These are phyloP conservation scores for Fabriciana adippe DNA, from an alignment of 2,888 invertebrate genomes.

Conservation along the genomic window DNA sequence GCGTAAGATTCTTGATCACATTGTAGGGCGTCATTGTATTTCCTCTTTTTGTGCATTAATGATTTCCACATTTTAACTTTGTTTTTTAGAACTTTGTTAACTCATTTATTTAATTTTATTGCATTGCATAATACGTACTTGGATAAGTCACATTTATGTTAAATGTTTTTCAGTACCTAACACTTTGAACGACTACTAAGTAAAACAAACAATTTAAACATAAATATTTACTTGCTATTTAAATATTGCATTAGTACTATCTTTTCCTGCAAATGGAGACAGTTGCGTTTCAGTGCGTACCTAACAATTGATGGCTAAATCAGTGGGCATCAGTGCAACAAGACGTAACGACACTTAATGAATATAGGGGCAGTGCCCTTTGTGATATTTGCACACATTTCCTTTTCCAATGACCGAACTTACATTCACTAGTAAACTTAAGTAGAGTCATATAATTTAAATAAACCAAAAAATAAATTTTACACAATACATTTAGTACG, in stretches of 20 bases:
- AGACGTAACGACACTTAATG: constrained; percentile 63
- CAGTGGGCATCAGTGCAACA: constrained; percentile 56
- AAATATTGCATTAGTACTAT: constrained; percentile 17
- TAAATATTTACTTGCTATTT: background rate
- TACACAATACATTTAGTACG: too few relatives aligned
- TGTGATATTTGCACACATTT: constrained; percentile 40
- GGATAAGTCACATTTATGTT: constrained; percentile 10
- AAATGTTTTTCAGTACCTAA: constrained; percentile 1
- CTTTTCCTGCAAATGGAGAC: constrained; percentile 38
- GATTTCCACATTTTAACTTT: constrained; percentile 78
- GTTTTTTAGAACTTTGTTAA: constrained; percentile 67
- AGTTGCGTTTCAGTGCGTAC: constrained; percentile 33
- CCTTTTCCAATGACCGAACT: constrained; percentile 18
- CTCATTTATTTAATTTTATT: constrained; percentile 63
- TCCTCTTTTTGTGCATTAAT: constrained; percentile 72
- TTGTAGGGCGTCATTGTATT: constrained; percentile 70
- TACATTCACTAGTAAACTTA: background rate
- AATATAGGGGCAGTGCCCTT: constrained; percentile 69
- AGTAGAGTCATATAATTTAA: background rate
- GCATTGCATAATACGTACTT: constrained; percentile 1
- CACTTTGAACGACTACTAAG: background rate
- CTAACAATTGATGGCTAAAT: constrained; percentile 67
- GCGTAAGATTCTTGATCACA: constrained; percentile 74
- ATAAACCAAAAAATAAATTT: background rate
- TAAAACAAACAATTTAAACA: background rate